These are phyloP conservation scores for Brassicogethes aeneus DNA, from an alignment of 2,888 invertebrate genomes.

Conservation along the genomic window DNA sequence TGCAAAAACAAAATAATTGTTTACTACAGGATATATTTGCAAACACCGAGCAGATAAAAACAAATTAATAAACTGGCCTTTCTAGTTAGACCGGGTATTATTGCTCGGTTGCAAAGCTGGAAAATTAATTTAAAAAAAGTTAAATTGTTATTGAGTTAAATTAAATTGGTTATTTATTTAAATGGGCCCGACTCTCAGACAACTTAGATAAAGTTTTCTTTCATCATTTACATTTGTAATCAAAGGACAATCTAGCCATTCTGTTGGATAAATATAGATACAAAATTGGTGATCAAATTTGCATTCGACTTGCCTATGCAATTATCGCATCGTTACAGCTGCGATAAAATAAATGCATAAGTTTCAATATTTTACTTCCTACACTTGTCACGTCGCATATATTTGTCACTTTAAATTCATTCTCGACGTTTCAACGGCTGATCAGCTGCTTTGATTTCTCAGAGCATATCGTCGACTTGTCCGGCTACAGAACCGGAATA, in stretches of 20 bases:
- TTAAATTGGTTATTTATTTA: background rate
- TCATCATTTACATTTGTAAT: background rate
- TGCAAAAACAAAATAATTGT: too few species aligned
- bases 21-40: too few species aligned
- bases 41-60: too few species aligned
- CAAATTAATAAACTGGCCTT: background rate
- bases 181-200: background rate
- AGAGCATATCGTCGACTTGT: too few species aligned
- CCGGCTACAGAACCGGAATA: too few species aligned
- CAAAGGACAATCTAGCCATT: background rate
- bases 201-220: background rate
- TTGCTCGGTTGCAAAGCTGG: background rate
- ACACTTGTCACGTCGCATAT: background rate
- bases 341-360: conserved; percentile 1
- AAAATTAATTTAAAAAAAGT: background rate
- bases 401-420: too few species aligned
- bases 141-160: background rate
- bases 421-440: too few species aligned
- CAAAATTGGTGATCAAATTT: background rate
- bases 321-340: conserved; percentile 1
- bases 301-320: conserved; percentile 1
- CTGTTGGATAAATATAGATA: conserved; percentile 2
- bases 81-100: background rate
- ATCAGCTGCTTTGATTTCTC: too few species aligned
- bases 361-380: background rate